Base-by-base conservation (phyloP, 1,140 invertebrate species). In the Camponotus vicinus region DNA sequence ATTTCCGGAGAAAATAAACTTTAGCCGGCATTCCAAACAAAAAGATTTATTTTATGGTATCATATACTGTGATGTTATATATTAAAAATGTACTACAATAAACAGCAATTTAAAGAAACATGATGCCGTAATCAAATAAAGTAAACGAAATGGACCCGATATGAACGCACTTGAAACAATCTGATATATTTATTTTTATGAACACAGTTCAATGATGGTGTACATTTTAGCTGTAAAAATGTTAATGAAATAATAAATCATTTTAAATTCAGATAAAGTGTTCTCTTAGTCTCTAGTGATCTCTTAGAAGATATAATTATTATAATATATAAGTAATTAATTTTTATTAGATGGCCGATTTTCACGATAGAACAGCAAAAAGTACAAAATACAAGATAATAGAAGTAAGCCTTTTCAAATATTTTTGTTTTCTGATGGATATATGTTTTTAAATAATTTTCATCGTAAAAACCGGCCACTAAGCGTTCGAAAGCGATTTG, bases 31-130 rank as follows among this genome's bases (percentile, higher is more conserved):
- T 61, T 83, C 9, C 13, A 11, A 61, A 83, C 69, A 13, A 83
- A 75, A 5, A 75, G 13, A 73, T 75, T 75, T 75, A 83, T 83
- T 83, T 73, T 61, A 45, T 63, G 7, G 55, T 63, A 52, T 18
- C 5, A 52, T 52, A 52, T 52, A 52, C 61, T 45, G 11, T 37
- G n/a, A 18, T n/a, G 11, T 18, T 13, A 18, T 21, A 21, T 8
- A 21, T 7, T 21, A 13, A 59, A 82, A 8, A 27, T 61, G 15
- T 40, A 49, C 7, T 61, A 37, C 42, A 18, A 40, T 7, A 55
- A 57, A 75, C 6, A 4, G 0, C 37, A 40, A 40, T 83, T 70
- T 73, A 9, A 61, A 59, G 18, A 82, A 73, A 73, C 3, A 13
- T n/a, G n/a, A 78, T 34, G 34, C 27, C n/a, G 13, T 8, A 69